Percentiles rank a stretch among this genome's conserved stretches.
Conservation (phyloP, 92 coral and sea anemone genomes). For the Palythoa grandiflora region DNA sequence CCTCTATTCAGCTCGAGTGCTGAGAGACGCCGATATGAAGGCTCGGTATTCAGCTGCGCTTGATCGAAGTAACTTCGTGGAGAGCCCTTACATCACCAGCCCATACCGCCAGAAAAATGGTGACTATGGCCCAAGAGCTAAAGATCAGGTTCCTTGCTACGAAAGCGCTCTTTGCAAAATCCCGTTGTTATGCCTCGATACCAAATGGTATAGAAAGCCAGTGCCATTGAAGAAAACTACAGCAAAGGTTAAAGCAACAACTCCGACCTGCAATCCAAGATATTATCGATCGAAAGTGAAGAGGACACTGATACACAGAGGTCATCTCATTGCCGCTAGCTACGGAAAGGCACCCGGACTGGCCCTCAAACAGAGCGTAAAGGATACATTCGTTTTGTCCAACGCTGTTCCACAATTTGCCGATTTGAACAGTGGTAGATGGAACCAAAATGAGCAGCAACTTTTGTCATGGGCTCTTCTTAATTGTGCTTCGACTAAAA, state of each 20-base stretch:
- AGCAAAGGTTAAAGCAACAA: background rate
- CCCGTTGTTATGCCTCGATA: background rate
- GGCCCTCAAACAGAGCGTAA: background rate
- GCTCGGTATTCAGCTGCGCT: background rate
- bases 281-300: background rate
- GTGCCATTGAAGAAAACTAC: too few relatives aligned
- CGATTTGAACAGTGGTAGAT: background rate
- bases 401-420: background rate
- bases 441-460: background rate
- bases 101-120: background rate
- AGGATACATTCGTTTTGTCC: background rate
- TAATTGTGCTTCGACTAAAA: background rate
- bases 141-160: conserved; percentile 20
- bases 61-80: background rate
- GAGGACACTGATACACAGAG: background rate
- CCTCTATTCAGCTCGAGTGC: conserved; percentile 5
- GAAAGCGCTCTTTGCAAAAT: background rate
- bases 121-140: background rate
- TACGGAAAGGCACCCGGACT: background rate
- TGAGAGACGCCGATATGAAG: background rate
- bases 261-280: background rate
- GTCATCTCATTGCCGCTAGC: conserved; percentile 12
- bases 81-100: background rate
- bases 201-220: background rate
- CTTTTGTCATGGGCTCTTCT: background rate